Evolutionary conservation across 2,888 invertebrate genomes (phyloP), one percentile per base, ranked within the genome.

Genomic region (Patella caerulea): DNA sequence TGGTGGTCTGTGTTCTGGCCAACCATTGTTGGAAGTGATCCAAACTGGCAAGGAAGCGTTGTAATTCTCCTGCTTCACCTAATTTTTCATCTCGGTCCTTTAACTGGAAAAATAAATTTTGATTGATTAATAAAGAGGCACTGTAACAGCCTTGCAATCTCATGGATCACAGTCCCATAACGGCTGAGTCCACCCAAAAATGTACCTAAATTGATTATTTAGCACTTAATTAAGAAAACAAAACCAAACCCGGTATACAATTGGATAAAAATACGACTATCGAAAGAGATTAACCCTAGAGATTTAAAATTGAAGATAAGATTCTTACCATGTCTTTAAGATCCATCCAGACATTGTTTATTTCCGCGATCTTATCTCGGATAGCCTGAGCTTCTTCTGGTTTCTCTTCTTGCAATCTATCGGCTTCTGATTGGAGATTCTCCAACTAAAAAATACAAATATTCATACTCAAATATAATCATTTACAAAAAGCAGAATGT

Each of bases 11-110:
- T 0, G 99, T 99, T 93, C 98, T 97, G 78, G 98, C 97, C 85
- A 99, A 94, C 99, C 99, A 99, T 0, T 97, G 95, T 93, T 98
- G 98, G 97, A 99, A 99, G 93, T 99, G 99, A 93, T 99, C 99
- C 88, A 99, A 94, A 92, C 99, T 99, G 82, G 99, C 91, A 78
- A 92, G 87, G 89, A 92, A 92, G 80, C 99, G 95, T 92, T 99
- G 99, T 85, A 99, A 93, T 90, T 99, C 99, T 73, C 99, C 99
- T 5, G 99, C 99, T 92, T 99, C 99, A 92, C 99, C 99, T 91
- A 99, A 93, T 91, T 99, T 98, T 1, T 98, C 95, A 92, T 99
- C 99, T 83, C 99, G 96, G 90, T 99, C 99, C 92, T 98, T 98
- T 87, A 98, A 94, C 96, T 96, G 92, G 70, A 87, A 85, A 69